Percentiles rank a stretch among this genome's conserved stretches.
These are phyloP conservation scores for Drosophila kambysellisi DNA, from an alignment of 2,888 invertebrate genomes.

Conservation along the genomic window DNA sequence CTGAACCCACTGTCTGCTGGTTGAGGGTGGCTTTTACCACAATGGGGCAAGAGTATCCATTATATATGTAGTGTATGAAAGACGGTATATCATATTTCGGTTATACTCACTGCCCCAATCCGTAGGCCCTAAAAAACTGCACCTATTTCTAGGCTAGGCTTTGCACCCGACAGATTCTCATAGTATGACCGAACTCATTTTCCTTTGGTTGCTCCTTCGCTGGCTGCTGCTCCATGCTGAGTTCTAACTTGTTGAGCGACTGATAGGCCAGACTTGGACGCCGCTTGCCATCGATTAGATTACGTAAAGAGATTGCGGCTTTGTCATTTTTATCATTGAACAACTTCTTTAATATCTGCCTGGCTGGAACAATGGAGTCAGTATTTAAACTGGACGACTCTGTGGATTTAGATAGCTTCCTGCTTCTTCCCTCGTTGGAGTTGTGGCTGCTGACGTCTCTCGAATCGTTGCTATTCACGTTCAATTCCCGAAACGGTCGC, in stretches of 20 bases:
- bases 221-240: background rate
- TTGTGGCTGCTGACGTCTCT: background rate
- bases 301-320: background rate
- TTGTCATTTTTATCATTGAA: background rate
- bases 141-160: background rate
- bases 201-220: too few species aligned
- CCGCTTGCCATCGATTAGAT: background rate
- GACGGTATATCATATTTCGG: background rate
- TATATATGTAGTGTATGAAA: too few species aligned
- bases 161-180: background rate
- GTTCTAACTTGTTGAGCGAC: background rate
- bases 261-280: background rate
- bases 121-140: background rate
- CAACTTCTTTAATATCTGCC: too few species aligned
- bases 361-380: too few species aligned
- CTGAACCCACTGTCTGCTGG: too few species aligned
- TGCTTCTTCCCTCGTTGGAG: background rate
- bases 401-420: too few species aligned
- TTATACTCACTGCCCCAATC: background rate
- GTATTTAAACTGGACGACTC: too few species aligned
- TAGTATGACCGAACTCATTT: background rate
- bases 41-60: too few species aligned
- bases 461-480: background rate
- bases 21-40: background rate
- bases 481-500: background rate